Conservation (phyloP, 2,888 invertebrate genomes). For the Brachypalpus laphriformis region DNA sequence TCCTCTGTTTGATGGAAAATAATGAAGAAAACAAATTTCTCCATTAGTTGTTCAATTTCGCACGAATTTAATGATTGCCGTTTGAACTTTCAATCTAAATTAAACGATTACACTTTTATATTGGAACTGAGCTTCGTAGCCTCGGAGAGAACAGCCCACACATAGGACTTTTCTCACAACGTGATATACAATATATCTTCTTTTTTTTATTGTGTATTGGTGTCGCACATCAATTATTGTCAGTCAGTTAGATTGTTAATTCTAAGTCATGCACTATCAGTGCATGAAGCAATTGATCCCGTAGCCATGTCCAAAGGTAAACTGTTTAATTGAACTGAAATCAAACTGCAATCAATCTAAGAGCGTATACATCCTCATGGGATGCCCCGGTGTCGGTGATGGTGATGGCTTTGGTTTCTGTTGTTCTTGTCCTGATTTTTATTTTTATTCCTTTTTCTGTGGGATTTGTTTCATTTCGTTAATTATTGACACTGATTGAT, state of each 20-base stretch:
- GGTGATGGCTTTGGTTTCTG: conserved; percentile 3
- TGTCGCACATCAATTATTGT: conserved; percentile 67
- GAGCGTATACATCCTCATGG: conserved; percentile 15
- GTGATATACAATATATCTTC: not conserved
- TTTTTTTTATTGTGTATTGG: conserved; percentile 21
- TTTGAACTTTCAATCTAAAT: conserved; percentile 48
- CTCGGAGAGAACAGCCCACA: not conserved
- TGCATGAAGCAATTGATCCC: conserved; percentile 47
- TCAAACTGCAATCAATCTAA: conserved; percentile 67
- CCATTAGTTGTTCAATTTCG: conserved; percentile 36
- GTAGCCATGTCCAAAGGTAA: conserved; percentile 58
- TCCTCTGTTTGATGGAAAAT: not conserved
- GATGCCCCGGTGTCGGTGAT: conserved; percentile 4
- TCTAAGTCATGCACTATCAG: conserved; percentile 65
- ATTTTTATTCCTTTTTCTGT: not conserved
- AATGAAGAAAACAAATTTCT: conserved; percentile 23
- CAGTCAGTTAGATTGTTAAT: conserved; percentile 69
- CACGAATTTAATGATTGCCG: not conserved
- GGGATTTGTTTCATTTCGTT: conserved; percentile 10
- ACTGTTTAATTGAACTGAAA: conserved; percentile 68
- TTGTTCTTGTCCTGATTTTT: conserved; percentile 18
- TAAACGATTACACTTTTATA: conserved; percentile 57
- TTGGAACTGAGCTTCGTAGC: conserved; percentile 27
- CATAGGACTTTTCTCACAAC: not conserved
- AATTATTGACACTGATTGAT: conserved; percentile 67